Evolutionary conservation across 2,888 invertebrate species (phyloP).

Genomic region (Aricia artaxerxes): DNA sequence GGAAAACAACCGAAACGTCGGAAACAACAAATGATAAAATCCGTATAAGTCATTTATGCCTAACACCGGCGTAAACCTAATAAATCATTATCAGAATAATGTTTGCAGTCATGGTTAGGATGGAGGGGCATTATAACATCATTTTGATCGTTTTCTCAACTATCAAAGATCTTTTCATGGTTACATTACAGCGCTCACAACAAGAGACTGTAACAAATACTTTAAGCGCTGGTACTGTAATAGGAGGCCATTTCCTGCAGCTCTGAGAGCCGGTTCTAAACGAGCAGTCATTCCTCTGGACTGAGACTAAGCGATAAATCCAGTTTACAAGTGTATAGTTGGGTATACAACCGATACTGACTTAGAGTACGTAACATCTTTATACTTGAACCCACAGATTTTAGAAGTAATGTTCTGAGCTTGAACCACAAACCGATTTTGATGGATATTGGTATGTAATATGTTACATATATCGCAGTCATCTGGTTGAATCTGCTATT

Average conservation of each 20-base stretch:
- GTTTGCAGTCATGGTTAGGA: no score
- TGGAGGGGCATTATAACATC: not conserved
- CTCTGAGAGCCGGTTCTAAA: not conserved
- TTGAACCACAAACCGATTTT: no score
- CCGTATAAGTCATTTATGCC: no score
- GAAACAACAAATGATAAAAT: no score
- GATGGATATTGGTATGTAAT: no score
- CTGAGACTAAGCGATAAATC: not conserved
- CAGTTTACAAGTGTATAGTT: not conserved
- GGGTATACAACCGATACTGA: not conserved
- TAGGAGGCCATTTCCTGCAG: not conserved
- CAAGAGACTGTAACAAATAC: not conserved
- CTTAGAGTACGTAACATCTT: not conserved
- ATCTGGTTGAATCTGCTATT: no score
- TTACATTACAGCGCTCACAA: not conserved
- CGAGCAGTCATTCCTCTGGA: not conserved
- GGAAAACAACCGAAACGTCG: no score
- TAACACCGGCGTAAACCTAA: no score
- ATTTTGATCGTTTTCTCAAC: not conserved
- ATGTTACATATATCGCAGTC: no score
- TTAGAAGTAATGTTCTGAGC: no score
- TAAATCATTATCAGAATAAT: no score
- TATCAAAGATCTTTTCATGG: not conserved
- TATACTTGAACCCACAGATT: no score
- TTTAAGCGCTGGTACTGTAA: not conserved